A percentile compares a stretch with the other conserved stretches of the same genome.
These are phyloP conservation scores for Aphelenchoides besseyi DNA, from an alignment of 1,140 invertebrate species.

Conservation along the genomic window DNA sequence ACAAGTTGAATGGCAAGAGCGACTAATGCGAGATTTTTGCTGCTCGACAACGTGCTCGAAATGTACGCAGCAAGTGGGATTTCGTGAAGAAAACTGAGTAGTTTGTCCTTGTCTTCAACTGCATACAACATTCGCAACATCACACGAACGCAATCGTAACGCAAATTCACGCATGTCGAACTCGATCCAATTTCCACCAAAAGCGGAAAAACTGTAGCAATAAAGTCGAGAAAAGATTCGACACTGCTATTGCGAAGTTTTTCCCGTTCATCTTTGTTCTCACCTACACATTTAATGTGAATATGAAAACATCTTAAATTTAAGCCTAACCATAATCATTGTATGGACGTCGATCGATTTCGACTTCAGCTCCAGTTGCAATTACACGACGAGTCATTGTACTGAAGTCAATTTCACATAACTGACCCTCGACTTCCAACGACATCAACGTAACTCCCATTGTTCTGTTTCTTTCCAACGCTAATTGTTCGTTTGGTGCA, in stretches of 20 bases:
- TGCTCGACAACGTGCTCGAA: conserved; percentile 45
- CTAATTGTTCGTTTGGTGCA: conserved; percentile 16
- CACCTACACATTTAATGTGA: conserved; percentile 4
- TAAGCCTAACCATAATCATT: conserved; percentile 16
- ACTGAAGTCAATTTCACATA: conserved; percentile 38
- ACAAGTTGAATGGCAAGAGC: conserved; percentile 54
- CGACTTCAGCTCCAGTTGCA: conserved; percentile 8
- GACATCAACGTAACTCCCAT: conserved; percentile 3
- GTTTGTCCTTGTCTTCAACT: conserved; percentile 37
- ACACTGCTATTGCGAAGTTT: conserved; percentile 25
- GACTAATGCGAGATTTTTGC: conserved; percentile 50
- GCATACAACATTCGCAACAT: conserved; percentile 45
- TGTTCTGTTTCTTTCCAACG: conserved; percentile 16
- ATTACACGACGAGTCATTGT: conserved; percentile 20
- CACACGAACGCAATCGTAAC: conserved; percentile 24
- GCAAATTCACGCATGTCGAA: conserved; percentile 38
- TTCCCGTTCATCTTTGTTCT: conserved; percentile 30
- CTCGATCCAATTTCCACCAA: conserved; percentile 55
- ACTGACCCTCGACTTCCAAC: conserved; percentile 31
- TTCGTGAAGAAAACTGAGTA: conserved; percentile 31
- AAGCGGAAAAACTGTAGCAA: conserved; percentile 48
- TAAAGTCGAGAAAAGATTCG: conserved; percentile 35
- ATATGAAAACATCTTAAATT: not conserved
- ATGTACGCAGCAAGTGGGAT: conserved; percentile 48
- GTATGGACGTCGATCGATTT: conserved; percentile 29